A percentile compares a stretch with the other conserved stretches of the same genome.
Evolutionary conservation across 2,113 vertebrate species (phyloP).

Genomic region (Prionailurus bengalensis): DNA sequence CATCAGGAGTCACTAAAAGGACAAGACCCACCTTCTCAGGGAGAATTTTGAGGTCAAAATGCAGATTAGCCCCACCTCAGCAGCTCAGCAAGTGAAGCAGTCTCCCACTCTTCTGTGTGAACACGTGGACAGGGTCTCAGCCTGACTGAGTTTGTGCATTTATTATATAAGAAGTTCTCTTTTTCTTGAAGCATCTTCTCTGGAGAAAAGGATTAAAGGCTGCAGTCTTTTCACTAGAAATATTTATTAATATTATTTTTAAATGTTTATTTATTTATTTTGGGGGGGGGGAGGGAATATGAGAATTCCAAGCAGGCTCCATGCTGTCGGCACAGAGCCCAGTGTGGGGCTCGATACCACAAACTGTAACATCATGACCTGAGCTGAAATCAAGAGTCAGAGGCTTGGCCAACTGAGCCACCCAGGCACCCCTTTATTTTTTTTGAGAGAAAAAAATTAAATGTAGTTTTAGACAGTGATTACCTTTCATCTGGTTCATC

Average conservation of each 20-base stretch:
- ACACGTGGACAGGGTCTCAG: neutral
- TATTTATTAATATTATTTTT: neutral
- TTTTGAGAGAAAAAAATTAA: conserved; percentile 63
- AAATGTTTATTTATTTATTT: too few relatives aligned
- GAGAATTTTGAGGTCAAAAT: neutral
- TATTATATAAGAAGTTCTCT: neutral
- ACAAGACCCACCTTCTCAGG: neutral
- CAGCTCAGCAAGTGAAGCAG: neutral
- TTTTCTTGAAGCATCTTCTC: conserved; percentile 53
- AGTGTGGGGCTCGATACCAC: too few relatives aligned
- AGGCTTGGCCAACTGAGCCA: too few relatives aligned
- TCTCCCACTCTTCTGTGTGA: neutral
- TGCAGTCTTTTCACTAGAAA: neutral
- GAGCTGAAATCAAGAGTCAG: too few relatives aligned
- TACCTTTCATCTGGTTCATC: conserved; percentile 13
- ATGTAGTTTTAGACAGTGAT: neutral
- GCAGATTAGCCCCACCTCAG: neutral
- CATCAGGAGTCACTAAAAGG: neutral
- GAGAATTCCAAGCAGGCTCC: too few relatives aligned
- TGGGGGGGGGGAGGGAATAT: too few relatives aligned
- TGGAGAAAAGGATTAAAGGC: conserved; percentile 14
- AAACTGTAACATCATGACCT: too few relatives aligned
- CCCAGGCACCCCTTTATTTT: neutral
- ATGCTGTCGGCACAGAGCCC: too few relatives aligned
- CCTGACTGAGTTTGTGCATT: neutral